Base-by-base conservation (phyloP, 2,113 vertebrate species). In the Callocephalon fimbriatum region DNA sequence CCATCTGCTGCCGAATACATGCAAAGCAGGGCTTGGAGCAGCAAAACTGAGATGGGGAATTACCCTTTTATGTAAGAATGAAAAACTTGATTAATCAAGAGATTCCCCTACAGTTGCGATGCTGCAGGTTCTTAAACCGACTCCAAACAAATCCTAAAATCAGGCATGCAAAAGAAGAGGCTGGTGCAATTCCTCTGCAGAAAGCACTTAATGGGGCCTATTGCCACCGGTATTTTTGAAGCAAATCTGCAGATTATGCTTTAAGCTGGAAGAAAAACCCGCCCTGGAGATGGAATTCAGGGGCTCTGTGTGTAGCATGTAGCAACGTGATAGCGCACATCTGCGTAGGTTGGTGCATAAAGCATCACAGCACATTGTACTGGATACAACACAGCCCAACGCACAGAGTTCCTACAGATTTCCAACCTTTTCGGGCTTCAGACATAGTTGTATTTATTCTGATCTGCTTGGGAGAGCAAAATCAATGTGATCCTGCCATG, bases 31-130 rank as follows among this genome's bases (percentile, higher is more conserved):
- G 79, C 59, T 78, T 74, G 88, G 79, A 95, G 94, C 80, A 66
- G 68, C 80, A 88, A 23, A 84, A 88, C 89, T 21, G 91, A 94
- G 91, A 78, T 87, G 86, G 77, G 91, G 93, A 95, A 91, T 93
- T 94, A 89, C 91, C 71, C 81, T 92, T 95, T 74, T 38, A 31
- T 58, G 72, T 91, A 50, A 71, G 89, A 89, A 72, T 10, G 53
- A 74, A 82, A 86, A 95, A 71, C 37, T 25, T 68, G 83, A 87
- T 91, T 89, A 93, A 96, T 87, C 44, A 42, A 54, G 83, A 97
- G 86, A 81, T 89, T 81, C 76, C 47, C 56, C 23, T 68, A 1
- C 42, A 16, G 79, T 77, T 81, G 42, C 1, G 7, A 51, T 47
- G 65, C 45, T 13, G 62, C 0, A 0, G 0, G 0, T 54, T 68